Percentiles rank a stretch among this genome's conserved stretches.
These are phyloP conservation scores for Nanorana parkeri DNA, from an alignment of 2,113 vertebrate species.

Conservation along the genomic window DNA sequence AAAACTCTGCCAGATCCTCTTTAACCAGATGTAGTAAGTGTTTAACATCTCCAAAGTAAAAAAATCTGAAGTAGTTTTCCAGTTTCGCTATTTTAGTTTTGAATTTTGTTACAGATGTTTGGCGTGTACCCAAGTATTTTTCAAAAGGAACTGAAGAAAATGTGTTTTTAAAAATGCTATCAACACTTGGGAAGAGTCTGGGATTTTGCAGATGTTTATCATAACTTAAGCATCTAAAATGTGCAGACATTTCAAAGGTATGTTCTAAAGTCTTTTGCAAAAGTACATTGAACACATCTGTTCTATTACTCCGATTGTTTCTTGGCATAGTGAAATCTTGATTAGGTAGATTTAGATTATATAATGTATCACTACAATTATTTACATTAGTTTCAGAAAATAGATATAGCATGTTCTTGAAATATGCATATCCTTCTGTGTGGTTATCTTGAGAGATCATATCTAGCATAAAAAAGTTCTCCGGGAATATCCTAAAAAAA, in stretches of 20 bases:
- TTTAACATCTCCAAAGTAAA: background rate
- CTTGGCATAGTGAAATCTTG: background rate
- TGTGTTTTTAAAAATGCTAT: background rate
- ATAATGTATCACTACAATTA: background rate
- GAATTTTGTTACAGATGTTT: background rate
- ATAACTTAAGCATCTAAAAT: slow-evolving; percentile 11
- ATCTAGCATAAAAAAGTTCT: background rate
- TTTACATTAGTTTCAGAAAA: background rate
- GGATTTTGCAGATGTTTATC: background rate
- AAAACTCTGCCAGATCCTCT: background rate
- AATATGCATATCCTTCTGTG: background rate
- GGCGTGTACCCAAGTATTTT: background rate
- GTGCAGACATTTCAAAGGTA: background rate
- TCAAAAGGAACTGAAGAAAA: slow-evolving; percentile 2
- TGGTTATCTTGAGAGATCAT: background rate
- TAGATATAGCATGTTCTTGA: background rate
- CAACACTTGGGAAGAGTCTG: background rate
- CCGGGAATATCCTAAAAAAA: background rate
- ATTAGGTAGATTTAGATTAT: background rate
- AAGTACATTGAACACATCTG: background rate
- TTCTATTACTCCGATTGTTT: background rate
- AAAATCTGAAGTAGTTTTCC: background rate
- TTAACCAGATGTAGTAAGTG: too few species aligned
- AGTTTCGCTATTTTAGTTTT: background rate
- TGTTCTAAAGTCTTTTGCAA: background rate